Evolutionary conservation across 2,888 invertebrate genomes (phyloP), one percentile per base, ranked within the genome.

Genomic region (Apodemia zela): DNA sequence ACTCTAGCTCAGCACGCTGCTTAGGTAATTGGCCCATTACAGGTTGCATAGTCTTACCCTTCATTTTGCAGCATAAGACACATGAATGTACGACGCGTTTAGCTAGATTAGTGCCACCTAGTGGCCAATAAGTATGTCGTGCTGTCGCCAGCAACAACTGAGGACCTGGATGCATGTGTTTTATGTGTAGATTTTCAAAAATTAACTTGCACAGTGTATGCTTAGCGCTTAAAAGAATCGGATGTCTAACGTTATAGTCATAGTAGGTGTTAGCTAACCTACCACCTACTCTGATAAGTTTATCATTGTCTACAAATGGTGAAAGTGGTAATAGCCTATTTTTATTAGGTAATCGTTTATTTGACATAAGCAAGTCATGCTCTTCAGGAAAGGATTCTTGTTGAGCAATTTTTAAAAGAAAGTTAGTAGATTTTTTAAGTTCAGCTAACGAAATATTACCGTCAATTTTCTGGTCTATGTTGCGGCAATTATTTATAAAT

Each of bases 11-110:
- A 29, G 68, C 17, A 6, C 69, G 66, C 58, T 69, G 58, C 13
- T 61, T 42, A 4, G 73, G 71, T 6, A 73, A 54, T 38, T 69
- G 61, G 4, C 65, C 71, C 73, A 71, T 73, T 17, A 69, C 68
- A 13, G 71, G 71, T 49, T 68, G 66, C 21, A 65, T 59, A 6
- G 63, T 62, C 59, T 49, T 65, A 2, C 67, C 68, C 29, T 63
- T 42, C 59, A 66, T 67, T 21, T 65, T 59, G 45, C 65, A 64
- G 63, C 71, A 71, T 35, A 6, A 62, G 1, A 65, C 15, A 59
- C 68, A 71, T 0, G 62, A 21, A 18, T 62, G 66, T n/a, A 66
- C 66, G 0, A 57, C 65, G 29, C 66, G 64, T 18, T 69, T 45
- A 3, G 67, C 63, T 0, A 72, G 64, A 17, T 64, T 67, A 10